Conservation (phyloP, 2,797 vertebrate species). For the Pteronotus mesoamericanus region DNA sequence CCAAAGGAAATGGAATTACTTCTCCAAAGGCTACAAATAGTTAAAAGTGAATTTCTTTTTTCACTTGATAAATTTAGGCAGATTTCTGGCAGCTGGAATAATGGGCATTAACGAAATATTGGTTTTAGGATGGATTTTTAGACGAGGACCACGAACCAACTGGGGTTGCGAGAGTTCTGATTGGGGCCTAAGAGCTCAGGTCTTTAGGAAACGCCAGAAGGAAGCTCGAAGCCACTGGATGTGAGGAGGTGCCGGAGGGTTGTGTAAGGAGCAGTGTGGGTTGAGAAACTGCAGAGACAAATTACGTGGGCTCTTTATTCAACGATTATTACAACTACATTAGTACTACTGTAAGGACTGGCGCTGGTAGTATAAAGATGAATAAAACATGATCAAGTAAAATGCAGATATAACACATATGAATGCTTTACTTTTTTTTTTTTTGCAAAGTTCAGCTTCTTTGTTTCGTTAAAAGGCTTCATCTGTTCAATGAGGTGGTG, state of each 20-base stretch:
- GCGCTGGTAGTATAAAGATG: neutral
- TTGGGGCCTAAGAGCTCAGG: neutral
- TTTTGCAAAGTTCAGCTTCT: neutral
- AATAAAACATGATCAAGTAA: neutral
- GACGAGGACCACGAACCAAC: neutral
- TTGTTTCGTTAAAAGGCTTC: neutral
- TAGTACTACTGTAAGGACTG: neutral
- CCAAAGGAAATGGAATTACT: neutral
- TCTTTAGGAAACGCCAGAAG: neutral
- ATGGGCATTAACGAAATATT: neutral
- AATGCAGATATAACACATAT: neutral
- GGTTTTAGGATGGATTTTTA: neutral
- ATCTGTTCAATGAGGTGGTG: fast-evolving
- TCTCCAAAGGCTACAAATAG: neutral
- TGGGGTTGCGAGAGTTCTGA: neutral
- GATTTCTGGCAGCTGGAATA: neutral
- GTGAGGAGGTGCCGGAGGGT: neutral
- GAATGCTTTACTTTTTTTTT: neutral
- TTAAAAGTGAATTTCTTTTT: neutral
- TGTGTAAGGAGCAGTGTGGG: neutral
- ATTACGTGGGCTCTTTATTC: neutral
- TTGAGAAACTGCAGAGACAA: neutral
- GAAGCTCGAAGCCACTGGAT: neutral
- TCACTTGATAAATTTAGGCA: neutral
- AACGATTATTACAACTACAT: neutral